A percentile compares a stretch with the other conserved stretches of the same genome.
Evolutionary conservation across 1,140 invertebrate genomes (phyloP).

Genomic region (Drosophila parabipectinata): DNA sequence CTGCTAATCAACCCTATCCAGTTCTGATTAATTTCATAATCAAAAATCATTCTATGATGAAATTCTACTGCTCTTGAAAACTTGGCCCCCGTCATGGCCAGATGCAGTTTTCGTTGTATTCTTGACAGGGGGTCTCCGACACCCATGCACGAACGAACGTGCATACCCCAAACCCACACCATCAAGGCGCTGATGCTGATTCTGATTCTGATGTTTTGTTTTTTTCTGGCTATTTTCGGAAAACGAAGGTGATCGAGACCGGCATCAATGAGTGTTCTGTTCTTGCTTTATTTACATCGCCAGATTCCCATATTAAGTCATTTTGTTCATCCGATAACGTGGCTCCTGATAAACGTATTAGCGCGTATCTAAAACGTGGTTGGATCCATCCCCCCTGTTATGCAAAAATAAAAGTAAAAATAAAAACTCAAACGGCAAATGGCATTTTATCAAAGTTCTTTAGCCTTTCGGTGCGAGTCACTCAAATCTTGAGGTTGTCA

Average conservation of each 20-base stretch:
- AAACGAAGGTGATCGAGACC: constrained; percentile 43
- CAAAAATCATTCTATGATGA: neutral
- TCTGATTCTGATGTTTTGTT: constrained; percentile 20
- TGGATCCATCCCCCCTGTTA: no score
- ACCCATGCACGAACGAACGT: constrained; percentile 11
- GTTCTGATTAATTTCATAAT: neutral
- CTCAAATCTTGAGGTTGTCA: constrained; percentile 1
- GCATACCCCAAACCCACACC: constrained; percentile 19
- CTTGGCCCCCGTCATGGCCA: no score
- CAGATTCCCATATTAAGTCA: constrained; percentile 26
- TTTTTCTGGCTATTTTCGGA: constrained; percentile 42
- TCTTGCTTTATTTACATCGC: constrained; percentile 28
- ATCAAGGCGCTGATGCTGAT: neutral
- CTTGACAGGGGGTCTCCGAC: neutral
- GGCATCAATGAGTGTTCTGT: constrained; percentile 39
- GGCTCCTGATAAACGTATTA: neutral
- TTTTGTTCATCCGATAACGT: constrained; percentile 25
- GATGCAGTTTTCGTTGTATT: neutral
- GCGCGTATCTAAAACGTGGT: neutral
- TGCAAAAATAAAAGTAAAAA: constrained; percentile 26
- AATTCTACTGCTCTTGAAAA: neutral
- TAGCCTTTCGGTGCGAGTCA: constrained; percentile 43
- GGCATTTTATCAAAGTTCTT: constrained; percentile 48
- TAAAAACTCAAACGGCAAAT: neutral
- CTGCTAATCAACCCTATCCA: no score